These are phyloP conservation scores for Caerostris extrusa DNA, from an alignment of 1,140 invertebrate genomes.

Conservation along the genomic window DNA sequence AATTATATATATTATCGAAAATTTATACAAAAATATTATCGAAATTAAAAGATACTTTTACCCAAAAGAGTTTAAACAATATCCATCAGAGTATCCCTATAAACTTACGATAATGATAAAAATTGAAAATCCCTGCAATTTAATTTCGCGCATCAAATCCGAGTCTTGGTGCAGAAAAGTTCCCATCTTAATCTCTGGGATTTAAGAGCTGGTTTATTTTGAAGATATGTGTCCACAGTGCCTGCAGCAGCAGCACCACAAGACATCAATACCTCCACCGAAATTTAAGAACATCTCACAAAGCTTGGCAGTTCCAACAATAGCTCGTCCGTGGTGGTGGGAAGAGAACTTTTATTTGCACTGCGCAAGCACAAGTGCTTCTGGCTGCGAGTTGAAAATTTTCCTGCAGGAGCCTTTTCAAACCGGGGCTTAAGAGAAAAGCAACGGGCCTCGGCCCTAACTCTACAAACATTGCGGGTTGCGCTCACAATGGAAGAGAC, in stretches of 20 bases:
- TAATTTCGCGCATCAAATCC: no score
- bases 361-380: constrained; percentile 20
- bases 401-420: constrained; percentile 32
- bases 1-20: no score
- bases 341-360: constrained; percentile 55
- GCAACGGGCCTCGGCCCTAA: background rate
- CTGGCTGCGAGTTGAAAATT: constrained; percentile 45
- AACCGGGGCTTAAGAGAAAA: constrained; percentile 36
- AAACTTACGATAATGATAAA: no score
- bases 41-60: no score
- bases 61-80: no score
- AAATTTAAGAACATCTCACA: background rate
- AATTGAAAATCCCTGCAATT: no score
- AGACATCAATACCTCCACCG: constrained; percentile 1
- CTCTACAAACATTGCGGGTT: background rate
- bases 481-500: constrained; percentile 33
- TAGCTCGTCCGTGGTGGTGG: background rate
- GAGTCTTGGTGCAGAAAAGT: background rate
- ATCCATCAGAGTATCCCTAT: no score
- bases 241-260: background rate
- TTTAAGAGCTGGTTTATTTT: background rate
- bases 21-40: no score
- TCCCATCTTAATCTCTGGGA: background rate
- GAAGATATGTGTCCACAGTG: constrained; percentile 5
- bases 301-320: constrained; percentile 5